Evolutionary conservation across 2,888 invertebrate species (phyloP), one percentile per base, ranked within the genome.

Genomic region (Balanococcus diminutus): DNA sequence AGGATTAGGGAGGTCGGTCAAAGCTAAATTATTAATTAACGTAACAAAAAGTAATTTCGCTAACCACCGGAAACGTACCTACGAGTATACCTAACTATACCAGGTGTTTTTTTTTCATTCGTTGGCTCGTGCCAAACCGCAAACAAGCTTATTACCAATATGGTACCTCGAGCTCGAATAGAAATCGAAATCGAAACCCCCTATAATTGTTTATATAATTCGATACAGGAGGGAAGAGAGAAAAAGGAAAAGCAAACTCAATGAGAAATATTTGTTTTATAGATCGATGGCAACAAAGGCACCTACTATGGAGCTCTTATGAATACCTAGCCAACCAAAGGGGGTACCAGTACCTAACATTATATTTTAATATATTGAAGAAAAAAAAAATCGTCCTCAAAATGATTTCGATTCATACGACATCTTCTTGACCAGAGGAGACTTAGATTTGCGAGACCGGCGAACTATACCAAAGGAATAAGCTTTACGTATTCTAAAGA

Each of bases 21-120:
- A 28, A 14, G 28, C 0, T 79, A 36, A 79, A 79, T 32, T 79
- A 79, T 79, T 79, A 79, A 79, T 79, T 79, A 79, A 79, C 75
- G 19, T 36, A 79, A 79, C 75, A 36, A 36, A 79, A 79, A 79
- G 75, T 79, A 79, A 79, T 79, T 79, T 79, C 75, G 75, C 36
- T 36, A 79, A 79, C 75, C 36, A 79, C 75, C 75, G 75, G 75
- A 79, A 79, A 79, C 19, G 1, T 79, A 79, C 19, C 1, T 79
- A 67, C 8, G 22, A 79, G 36, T n/a, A 61, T 8, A 25, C 51
- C 19, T 19, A 19, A 4, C 51, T 51, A 51, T 8, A 72, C 72
- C 31, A 72, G 72, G 31, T 72, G 28, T 3, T 61, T 61, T 72
- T 67, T 72, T 28, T 72, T 31, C 6, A 72, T 31, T 31, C 75